Evolutionary conservation across 2,797 vertebrate genomes (phyloP).

Genomic region (Urophycis tenuis): DNA sequence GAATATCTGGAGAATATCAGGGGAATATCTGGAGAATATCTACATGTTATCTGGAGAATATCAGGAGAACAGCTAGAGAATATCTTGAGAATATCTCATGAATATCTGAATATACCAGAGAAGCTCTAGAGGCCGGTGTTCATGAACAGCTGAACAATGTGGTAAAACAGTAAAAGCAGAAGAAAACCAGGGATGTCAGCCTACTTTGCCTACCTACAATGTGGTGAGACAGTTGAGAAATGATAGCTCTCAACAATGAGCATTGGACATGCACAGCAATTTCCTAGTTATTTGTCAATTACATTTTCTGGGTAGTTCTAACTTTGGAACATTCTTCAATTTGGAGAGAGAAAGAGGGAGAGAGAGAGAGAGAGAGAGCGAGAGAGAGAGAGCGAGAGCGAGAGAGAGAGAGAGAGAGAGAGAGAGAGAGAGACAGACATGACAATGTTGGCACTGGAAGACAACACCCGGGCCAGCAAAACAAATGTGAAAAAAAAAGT

Average conservation of each 20-base stretch:
- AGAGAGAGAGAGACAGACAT: background rate
- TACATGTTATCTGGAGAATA: too few species aligned
- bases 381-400: background rate
- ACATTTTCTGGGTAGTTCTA: background rate
- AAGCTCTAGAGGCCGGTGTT: too few species aligned
- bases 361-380: background rate
- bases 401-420: background rate
- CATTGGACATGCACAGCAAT: too few species aligned
- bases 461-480: background rate
- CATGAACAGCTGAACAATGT: background rate
- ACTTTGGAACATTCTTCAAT: background rate
- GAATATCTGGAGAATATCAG: background rate
- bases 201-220: too few species aligned
- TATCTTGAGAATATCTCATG: too few species aligned
- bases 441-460: background rate
- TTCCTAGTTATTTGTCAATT: background rate
- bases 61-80: too few species aligned
- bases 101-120: too few species aligned
- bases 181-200: too few species aligned
- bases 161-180: background rate
- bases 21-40: too few species aligned
- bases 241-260: too few species aligned
- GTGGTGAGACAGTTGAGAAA: too few species aligned
- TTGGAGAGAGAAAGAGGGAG: background rate
- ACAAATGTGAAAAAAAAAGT: background rate